Evolutionary conservation across 2,797 vertebrate genomes (phyloP).

Genomic region (Hipposideros larvatus): DNA sequence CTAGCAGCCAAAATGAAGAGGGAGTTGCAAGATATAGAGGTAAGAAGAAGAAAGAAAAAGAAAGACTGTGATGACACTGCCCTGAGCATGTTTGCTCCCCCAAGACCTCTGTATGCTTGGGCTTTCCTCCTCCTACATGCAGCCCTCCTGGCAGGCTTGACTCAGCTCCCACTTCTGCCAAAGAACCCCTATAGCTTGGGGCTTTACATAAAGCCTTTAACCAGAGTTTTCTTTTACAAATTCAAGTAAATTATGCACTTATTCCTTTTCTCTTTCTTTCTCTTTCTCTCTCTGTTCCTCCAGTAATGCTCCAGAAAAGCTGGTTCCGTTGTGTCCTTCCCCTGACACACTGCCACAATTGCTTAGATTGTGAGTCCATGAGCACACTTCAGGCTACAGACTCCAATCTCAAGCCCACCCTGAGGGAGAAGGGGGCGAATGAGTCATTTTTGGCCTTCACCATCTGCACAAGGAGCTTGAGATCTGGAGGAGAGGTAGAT

Average conservation of each 20-base stretch:
- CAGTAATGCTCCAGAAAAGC: neutral
- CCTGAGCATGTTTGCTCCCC: neutral
- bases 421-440: neutral
- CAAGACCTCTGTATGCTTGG: neutral
- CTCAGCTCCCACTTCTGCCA: neutral
- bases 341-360: neutral
- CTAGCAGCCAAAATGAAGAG: neutral
- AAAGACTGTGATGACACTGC: neutral
- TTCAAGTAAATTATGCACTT: neutral
- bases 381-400: neutral
- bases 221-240: neutral
- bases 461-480: neutral
- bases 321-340: neutral
- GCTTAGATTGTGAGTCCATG: neutral
- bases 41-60: neutral
- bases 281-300: neutral
- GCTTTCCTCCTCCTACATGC: neutral
- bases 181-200: neutral
- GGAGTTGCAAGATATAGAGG: neutral
- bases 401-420: neutral
- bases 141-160: neutral
- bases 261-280: neutral
- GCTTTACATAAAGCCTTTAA: neutral
- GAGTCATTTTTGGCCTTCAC: neutral
- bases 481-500: neutral